phyloP scores from a whole-genome alignment of 2,888 invertebrate species.

The Microplitis deprimator region DNA sequence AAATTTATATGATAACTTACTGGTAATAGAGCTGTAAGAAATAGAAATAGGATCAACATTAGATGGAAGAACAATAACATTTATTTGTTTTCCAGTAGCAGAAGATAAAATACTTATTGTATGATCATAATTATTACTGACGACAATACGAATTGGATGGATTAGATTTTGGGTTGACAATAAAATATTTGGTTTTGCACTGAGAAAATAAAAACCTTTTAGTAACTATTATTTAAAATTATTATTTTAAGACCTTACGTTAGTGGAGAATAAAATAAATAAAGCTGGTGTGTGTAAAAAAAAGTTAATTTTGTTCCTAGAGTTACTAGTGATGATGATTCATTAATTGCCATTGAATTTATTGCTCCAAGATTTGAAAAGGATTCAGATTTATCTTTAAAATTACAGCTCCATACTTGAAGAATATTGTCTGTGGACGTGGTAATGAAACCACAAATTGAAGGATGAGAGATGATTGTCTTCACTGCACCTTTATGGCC shows the following conservation, averaged over 20 bases:
- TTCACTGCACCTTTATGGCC: slow-evolving; percentile 46
- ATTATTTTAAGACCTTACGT: slow-evolving; percentile 48
- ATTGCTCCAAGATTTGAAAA: slow-evolving; percentile 50
- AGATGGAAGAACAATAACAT: slow-evolving; percentile 52
- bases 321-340: slow-evolving; percentile 46
- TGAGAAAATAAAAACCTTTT: slow-evolving; percentile 29
- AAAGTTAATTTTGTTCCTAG: slow-evolving; percentile 51
- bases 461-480: slow-evolving; percentile 52
- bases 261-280: slow-evolving; percentile 55
- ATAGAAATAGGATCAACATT: slow-evolving; percentile 47
- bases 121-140: slow-evolving; percentile 50
- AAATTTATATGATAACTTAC: slow-evolving; percentile 42
- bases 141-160: slow-evolving; percentile 51
- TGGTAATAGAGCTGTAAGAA: slow-evolving; percentile 50
- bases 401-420: slow-evolving; percentile 60
- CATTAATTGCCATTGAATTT: slow-evolving; percentile 46
- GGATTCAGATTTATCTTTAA: slow-evolving; percentile 49
- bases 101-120: slow-evolving; percentile 52
- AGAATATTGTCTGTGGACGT: slow-evolving; percentile 47
- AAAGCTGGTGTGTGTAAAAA: slow-evolving; percentile 57
- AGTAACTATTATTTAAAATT: background rate
- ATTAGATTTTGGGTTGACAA: slow-evolving; percentile 52
- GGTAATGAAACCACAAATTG: slow-evolving; percentile 56
- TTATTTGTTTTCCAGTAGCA: slow-evolving; percentile 49
- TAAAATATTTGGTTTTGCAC: slow-evolving; percentile 47